phyloP scores from a whole-genome alignment of 2,888 invertebrate species.

The Athrips mouffetella region DNA sequence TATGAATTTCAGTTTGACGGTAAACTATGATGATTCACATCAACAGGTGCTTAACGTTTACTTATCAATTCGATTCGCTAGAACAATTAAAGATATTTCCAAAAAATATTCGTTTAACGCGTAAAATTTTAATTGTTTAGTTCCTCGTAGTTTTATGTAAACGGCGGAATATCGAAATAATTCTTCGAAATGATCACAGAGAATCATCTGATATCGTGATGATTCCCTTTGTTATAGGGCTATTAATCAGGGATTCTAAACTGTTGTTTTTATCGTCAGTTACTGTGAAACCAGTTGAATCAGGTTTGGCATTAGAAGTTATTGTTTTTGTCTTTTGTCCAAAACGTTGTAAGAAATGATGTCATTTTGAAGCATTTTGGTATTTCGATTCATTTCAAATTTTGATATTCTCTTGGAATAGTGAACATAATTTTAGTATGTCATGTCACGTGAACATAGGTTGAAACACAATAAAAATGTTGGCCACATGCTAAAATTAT shows the following conservation, averaged over 20 bases:
- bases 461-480: too few relatives aligned
- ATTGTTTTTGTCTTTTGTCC: slow-evolving; percentile 5
- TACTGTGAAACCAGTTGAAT: slow-evolving; percentile 1
- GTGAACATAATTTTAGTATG: too few relatives aligned
- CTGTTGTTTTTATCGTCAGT: background rate
- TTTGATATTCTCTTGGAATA: background rate
- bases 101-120: background rate
- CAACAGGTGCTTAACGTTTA: background rate
- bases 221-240: background rate
- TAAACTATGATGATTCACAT: background rate
- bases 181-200: slow-evolving; percentile 2
- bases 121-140: background rate
- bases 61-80: background rate
- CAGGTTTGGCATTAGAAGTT: background rate
- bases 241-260: slow-evolving; percentile 1
- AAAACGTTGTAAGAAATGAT: background rate
- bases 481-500: too few relatives aligned
- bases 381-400: too few relatives aligned
- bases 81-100: background rate
- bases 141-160: background rate
- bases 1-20: too few relatives aligned
- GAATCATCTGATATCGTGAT: background rate
- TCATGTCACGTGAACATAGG: too few relatives aligned
- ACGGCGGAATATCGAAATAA: background rate
- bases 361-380: too few relatives aligned